phyloP scores from a whole-genome alignment of 2,888 invertebrate genomes.

The Adela reaumurella region DNA sequence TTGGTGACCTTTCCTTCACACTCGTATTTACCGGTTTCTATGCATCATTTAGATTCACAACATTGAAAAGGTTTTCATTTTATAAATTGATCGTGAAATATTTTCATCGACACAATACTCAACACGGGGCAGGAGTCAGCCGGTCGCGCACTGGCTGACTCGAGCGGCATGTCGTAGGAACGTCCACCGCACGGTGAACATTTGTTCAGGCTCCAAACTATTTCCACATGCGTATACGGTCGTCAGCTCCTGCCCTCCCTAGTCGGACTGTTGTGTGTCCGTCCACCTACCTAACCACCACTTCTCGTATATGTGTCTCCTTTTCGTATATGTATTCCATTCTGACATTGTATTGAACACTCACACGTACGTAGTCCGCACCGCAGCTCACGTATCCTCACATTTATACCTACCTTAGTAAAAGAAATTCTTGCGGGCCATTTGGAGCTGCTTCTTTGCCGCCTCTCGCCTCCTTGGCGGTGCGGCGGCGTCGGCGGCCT shows the following conservation, averaged over 20 bases:
- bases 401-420: neutral
- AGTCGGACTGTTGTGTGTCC: neutral
- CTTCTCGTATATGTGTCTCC: too few relatives aligned
- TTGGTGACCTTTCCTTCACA: too few relatives aligned
- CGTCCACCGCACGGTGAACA: slow-evolving; percentile 20
- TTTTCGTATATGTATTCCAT: too few relatives aligned
- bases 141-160: slow-evolving; percentile 47
- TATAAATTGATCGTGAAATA: neutral
- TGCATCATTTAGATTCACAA: too few relatives aligned
- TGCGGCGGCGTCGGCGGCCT: neutral
- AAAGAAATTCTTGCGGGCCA: neutral
- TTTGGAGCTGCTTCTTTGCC: neutral
- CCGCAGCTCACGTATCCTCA: too few relatives aligned
- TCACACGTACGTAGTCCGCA: too few relatives aligned
- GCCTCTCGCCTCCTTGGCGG: neutral
- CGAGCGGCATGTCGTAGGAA: slow-evolving; percentile 32
- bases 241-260: neutral
- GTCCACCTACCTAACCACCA: neutral
- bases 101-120: slow-evolving; percentile 24
- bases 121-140: slow-evolving; percentile 40
- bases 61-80: too few relatives aligned
- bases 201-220: slow-evolving; percentile 42
- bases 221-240: slow-evolving; percentile 48
- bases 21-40: too few relatives aligned
- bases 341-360: too few relatives aligned